A percentile compares a stretch with the other conserved stretches of the same genome.
phyloP scores from a whole-genome alignment of 2,113 vertebrate genomes.

The Tringa solitaria region DNA sequence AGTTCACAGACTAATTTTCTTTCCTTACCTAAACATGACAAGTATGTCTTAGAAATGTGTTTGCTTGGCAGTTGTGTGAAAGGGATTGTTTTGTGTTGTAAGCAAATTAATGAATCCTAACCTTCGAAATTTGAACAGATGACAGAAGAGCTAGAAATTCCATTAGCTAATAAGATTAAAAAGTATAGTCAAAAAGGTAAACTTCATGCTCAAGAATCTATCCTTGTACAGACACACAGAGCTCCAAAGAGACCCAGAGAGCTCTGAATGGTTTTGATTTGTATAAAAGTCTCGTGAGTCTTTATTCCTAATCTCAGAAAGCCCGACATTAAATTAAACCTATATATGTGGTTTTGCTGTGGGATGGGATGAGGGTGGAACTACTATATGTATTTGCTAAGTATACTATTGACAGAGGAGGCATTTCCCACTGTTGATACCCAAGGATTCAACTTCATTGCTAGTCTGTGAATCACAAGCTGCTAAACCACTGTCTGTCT shows the following conservation, averaged over 20 bases:
- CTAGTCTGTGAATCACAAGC: neutral
- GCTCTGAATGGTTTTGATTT: neutral
- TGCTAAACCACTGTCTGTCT: neutral
- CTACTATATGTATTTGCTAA: neutral
- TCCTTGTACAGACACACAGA: neutral
- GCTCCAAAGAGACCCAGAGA: neutral
- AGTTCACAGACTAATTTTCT: neutral
- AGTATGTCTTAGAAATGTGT: neutral
- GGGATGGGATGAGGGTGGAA: neutral
- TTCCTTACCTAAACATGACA: neutral
- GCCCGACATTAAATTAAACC: neutral
- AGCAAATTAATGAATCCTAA: constrained; percentile 36
- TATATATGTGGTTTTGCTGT: neutral
- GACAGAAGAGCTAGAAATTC: neutral
- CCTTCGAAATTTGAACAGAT: neutral
- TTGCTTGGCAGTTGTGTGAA: neutral
- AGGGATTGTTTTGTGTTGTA: neutral
- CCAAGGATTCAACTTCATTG: neutral
- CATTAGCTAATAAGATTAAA: constrained; percentile 18
- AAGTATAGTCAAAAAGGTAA: neutral
- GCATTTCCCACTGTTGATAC: neutral
- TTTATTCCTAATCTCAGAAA: constrained; percentile 23
- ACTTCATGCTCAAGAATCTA: neutral
- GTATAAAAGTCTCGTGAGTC: neutral
- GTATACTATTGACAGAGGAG: neutral